Percentiles rank a stretch among this genome's conserved stretches.
These are phyloP conservation scores for Zaprionus camerounensis DNA, from an alignment of 1,140 invertebrate genomes.

Conservation along the genomic window DNA sequence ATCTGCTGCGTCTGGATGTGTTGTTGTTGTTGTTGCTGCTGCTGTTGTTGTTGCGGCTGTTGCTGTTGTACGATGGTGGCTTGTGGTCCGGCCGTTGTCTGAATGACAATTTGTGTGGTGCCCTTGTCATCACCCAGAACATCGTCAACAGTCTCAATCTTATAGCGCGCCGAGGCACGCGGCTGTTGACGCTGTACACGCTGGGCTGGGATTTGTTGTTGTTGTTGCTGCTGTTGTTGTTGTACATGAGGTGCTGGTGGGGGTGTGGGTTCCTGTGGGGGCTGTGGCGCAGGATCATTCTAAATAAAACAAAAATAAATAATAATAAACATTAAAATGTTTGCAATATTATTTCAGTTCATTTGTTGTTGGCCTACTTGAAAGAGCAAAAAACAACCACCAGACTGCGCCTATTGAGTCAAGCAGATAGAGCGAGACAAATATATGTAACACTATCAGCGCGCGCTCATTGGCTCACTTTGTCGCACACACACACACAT, in stretches of 20 bases:
- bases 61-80: constrained; percentile 76
- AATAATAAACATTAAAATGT: background rate
- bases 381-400: constrained; percentile 64
- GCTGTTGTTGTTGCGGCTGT: constrained; percentile 52
- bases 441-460: background rate
- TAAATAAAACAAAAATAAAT: constrained; percentile 36
- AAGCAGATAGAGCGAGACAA: constrained; percentile 41
- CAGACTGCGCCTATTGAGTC: constrained; percentile 12
- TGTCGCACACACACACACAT: constrained; percentile 8
- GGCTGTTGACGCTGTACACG: constrained; percentile 71
- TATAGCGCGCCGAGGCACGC: constrained; percentile 68
- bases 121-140: constrained; percentile 73
- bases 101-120: constrained; percentile 81
- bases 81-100: constrained; percentile 72
- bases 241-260: constrained; percentile 79
- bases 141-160: constrained; percentile 83
- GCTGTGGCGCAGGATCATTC: constrained; percentile 78
- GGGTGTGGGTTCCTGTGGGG: constrained; percentile 68
- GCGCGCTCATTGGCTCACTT: constrained; percentile 21
- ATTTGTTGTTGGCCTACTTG: constrained; percentile 5
- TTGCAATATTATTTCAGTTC: constrained; percentile 4
- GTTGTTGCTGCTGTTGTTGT: constrained; percentile 62
- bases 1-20: constrained; percentile 72
- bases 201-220: constrained; percentile 64
- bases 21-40: constrained; percentile 54